Evolutionary conservation across 1,140 invertebrate species (phyloP).

Genomic region (Drusus annulatus): DNA sequence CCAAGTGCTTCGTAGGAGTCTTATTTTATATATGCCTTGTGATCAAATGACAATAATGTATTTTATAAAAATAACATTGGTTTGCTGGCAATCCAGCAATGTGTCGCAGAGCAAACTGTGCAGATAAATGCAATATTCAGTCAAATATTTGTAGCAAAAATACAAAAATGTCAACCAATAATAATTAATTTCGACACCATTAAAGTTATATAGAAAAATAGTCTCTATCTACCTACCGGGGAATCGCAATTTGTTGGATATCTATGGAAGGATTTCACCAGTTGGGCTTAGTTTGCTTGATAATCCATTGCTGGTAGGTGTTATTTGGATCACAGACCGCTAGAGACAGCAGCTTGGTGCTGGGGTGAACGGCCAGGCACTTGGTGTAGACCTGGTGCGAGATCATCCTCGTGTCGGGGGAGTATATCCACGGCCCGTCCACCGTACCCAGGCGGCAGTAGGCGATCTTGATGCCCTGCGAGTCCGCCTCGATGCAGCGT

Average conservation of each 20-base stretch:
- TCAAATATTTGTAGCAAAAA: slow-evolving; percentile 22
- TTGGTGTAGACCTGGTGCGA: slow-evolving; percentile 85
- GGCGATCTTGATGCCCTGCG: slow-evolving; percentile 87
- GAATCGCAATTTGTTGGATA: slow-evolving; percentile 11
- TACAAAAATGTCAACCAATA: background rate
- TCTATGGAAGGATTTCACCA: slow-evolving; percentile 69
- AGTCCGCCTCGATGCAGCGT: slow-evolving; percentile 92
- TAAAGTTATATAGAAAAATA: slow-evolving; percentile 17
- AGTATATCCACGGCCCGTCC: slow-evolving; percentile 93
- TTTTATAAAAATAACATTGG: no score
- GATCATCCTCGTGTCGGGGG: slow-evolving; percentile 83
- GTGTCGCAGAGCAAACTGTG: background rate
- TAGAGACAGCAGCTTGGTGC: slow-evolving; percentile 82
- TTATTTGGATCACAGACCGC: slow-evolving; percentile 88
- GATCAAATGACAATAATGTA: no score
- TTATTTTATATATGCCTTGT: no score
- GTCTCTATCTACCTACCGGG: background rate
- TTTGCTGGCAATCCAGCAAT: no score
- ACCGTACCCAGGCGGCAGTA: slow-evolving; percentile 93
- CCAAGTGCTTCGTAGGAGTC: no score
- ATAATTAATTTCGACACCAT: no score
- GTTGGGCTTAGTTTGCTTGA: slow-evolving; percentile 83
- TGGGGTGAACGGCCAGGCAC: slow-evolving; percentile 89
- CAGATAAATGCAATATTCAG: slow-evolving; percentile 20
- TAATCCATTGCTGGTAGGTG: slow-evolving; percentile 91